phyloP scores from a whole-genome alignment of 2,797 vertebrate species.

The Diplodus puntazzo region DNA sequence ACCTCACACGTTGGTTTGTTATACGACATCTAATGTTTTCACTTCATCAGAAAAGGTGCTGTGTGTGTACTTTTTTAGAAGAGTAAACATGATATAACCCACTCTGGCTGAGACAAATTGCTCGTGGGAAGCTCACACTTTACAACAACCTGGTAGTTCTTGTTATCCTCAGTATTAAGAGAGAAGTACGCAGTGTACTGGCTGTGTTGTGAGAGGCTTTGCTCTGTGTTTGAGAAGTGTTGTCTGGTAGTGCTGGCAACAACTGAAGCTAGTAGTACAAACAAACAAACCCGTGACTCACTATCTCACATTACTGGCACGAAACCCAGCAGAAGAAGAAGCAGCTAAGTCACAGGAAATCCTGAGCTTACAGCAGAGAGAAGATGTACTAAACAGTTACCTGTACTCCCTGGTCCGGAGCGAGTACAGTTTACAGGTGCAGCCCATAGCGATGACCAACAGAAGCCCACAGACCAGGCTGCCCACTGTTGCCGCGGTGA shows the following conservation, averaged over 20 bases:
- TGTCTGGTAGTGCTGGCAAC: slow-evolving; percentile 27
- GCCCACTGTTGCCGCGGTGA: slow-evolving; percentile 92
- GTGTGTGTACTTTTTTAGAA: not conserved
- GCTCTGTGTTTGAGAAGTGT: slow-evolving; percentile 11
- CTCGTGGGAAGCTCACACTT: not conserved
- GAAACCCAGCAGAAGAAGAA: not conserved
- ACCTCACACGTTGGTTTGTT: not conserved
- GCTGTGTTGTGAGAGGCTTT: slow-evolving; percentile 24
- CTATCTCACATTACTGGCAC: slow-evolving; percentile 1
- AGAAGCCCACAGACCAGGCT: slow-evolving; percentile 93
- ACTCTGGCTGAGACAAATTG: not conserved
- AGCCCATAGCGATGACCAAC: slow-evolving; percentile 93
- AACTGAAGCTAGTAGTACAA: not conserved
- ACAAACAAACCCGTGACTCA: slow-evolving; percentile 33
- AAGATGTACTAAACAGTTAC: slow-evolving; percentile 64
- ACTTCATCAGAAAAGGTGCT: not conserved
- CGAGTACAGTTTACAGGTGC: slow-evolving; percentile 94
- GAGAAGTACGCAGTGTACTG: not conserved
- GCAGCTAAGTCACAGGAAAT: not conserved
- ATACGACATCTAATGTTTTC: not conserved
- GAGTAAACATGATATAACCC: not conserved
- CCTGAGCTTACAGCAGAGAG: not conserved
- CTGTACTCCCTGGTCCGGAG: slow-evolving; percentile 92
- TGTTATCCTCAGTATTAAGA: not conserved
- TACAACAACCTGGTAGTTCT: slow-evolving; percentile 6